phyloP scores from a whole-genome alignment of 2,888 invertebrate genomes.

The Eulithis prunata region DNA sequence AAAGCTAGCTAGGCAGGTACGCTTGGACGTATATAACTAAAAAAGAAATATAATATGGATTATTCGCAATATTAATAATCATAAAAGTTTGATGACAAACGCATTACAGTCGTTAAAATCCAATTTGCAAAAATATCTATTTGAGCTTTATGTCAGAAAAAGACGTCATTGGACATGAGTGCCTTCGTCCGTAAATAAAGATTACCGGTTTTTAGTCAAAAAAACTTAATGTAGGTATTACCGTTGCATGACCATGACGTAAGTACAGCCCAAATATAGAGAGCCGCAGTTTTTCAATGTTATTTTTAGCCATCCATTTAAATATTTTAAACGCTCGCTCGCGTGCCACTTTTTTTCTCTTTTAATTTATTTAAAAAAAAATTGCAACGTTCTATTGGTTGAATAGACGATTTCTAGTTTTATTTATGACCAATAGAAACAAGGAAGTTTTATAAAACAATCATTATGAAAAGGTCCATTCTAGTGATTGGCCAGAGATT shows the following conservation, averaged over 20 bases:
- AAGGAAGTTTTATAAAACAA: neutral
- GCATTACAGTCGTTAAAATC: conserved; percentile 3
- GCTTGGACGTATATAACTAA: no score
- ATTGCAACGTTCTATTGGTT: neutral
- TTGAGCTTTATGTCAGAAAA: conserved; percentile 3
- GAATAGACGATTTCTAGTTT: conserved; percentile 2
- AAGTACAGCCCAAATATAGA: conserved; percentile 45
- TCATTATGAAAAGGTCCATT: neutral
- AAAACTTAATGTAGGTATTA: conserved; percentile 27
- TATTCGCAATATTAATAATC: neutral
- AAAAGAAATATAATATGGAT: no score
- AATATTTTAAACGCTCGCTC: conserved; percentile 8
- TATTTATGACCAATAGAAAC: neutral
- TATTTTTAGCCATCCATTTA: conserved; percentile 41
- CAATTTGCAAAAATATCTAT: conserved; percentile 5
- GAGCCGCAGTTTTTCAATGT: conserved; percentile 40
- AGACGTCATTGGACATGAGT: conserved; percentile 5
- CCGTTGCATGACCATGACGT: conserved; percentile 47
- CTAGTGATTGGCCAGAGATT: neutral
- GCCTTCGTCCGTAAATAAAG: conserved; percentile 10
- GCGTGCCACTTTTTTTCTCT: conserved; percentile 6
- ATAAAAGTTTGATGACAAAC: neutral
- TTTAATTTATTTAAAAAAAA: neutral
- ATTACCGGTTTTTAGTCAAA: conserved; percentile 10
- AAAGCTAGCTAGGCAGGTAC: no score